These are phyloP conservation scores for Neopelma chrysocephalum DNA, from an alignment of 2,797 vertebrate species.

Conservation along the genomic window DNA sequence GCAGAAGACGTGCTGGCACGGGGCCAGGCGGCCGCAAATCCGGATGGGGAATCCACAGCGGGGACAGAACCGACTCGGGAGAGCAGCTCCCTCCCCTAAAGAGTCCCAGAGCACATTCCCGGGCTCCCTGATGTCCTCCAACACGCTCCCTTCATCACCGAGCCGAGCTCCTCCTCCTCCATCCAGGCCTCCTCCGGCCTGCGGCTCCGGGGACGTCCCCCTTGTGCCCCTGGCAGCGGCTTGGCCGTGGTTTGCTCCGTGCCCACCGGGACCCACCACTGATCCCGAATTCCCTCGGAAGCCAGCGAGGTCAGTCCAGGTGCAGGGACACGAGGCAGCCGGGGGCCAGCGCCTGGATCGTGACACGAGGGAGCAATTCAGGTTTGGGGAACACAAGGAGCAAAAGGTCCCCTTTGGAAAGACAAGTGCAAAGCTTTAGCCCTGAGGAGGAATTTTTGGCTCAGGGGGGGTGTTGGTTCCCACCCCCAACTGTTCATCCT, in stretches of 20 bases:
- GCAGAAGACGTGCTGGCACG: slow-evolving; percentile 6
- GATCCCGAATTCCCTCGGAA: neutral
- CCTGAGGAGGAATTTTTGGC: neutral
- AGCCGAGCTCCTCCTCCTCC: neutral
- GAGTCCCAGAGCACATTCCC: neutral
- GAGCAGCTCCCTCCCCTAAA: neutral
- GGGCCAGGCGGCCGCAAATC: neutral
- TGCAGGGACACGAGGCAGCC: slow-evolving; percentile 1
- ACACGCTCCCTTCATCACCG: neutral
- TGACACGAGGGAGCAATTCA: slow-evolving; percentile 65
- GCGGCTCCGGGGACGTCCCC: neutral
- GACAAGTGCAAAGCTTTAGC: neutral
- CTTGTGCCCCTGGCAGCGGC: neutral
- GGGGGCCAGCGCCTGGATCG: slow-evolving; percentile 45
- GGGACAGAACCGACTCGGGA: neutral
- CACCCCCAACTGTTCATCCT: neutral
- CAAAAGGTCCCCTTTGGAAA: neutral
- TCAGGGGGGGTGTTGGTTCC: neutral
- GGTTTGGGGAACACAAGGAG: neutral
- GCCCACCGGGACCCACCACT: neutral
- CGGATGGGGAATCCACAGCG: slow-evolving; percentile 24
- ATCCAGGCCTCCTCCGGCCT: neutral
- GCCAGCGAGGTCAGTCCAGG: slow-evolving; percentile 13
- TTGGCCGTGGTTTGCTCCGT: neutral
- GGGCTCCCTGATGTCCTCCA: neutral